Evolutionary conservation across 2,113 vertebrate genomes (phyloP).

Genomic region (Triplophysa siluroides): DNA sequence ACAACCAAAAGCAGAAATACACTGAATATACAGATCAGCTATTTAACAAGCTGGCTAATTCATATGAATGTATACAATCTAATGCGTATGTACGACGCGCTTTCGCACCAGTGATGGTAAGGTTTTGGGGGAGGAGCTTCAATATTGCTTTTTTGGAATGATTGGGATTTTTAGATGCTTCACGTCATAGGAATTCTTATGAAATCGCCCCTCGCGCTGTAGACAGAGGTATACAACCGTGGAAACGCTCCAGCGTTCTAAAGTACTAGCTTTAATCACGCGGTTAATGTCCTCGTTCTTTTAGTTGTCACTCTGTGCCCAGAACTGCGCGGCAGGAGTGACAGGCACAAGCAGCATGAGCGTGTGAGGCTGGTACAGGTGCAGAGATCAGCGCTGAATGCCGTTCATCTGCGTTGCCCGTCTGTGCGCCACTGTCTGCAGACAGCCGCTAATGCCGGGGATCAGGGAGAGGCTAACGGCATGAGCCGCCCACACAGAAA

Average conservation of each 20-base stretch:
- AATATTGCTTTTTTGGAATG: too few species aligned
- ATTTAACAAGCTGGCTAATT: too few species aligned
- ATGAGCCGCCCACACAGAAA: constrained; percentile 36
- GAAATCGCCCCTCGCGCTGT: too few species aligned
- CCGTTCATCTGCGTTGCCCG: constrained; percentile 29
- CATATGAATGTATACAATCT: too few species aligned
- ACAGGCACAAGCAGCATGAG: neutral
- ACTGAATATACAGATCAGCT: neutral
- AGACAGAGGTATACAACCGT: neutral
- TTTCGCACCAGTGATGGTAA: too few species aligned
- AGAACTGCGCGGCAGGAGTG: neutral
- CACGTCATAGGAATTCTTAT: too few species aligned
- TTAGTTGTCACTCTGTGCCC: neutral
- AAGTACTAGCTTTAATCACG: neutral
- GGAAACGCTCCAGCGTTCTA: neutral
- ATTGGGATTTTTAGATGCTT: too few species aligned
- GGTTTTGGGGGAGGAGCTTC: too few species aligned
- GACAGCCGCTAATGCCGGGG: constrained; percentile 44
- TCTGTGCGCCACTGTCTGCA: constrained; percentile 27
- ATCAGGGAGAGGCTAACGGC: constrained; percentile 43
- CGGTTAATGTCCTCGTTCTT: neutral
- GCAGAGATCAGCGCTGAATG: constrained; percentile 32
- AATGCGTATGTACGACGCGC: too few species aligned
- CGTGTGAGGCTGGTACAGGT: constrained; percentile 19
- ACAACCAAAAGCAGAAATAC: neutral